Base-by-base conservation (phyloP, 2,797 vertebrate species). In the Triplophysa bombifrons region DNA sequence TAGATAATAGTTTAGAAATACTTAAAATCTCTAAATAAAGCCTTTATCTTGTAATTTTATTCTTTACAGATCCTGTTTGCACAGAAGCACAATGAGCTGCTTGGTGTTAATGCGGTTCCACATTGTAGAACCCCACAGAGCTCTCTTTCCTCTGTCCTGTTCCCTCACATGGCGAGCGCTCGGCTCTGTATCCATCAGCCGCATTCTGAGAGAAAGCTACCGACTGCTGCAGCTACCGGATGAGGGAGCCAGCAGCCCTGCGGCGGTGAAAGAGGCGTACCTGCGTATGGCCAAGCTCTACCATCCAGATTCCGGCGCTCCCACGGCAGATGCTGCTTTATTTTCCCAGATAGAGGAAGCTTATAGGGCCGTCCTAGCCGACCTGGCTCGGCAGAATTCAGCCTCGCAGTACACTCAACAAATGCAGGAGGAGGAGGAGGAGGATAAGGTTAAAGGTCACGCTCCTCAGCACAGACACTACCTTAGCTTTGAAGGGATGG, bases 381-480 rank as follows among this genome's bases (percentile, higher is more conserved):
- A 98, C 56, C 84, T 95, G 67, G 0, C 85, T 84, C 11, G 78
- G 58, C 5, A 85, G 85, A 68, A 61, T 20, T 61, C 80, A 10
- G 44, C 50, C 9, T 83, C 61, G 34, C 58, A 67, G 53, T 64
- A 81, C 10, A 55, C 72, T 25, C 71, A 51, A 44, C 77, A 51
- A 44, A 82, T 3, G 13, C 73, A 67, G 64, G 88, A 88, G 9
- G 91, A 89, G 0, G 93, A 96, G 0, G 93, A 96, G 2, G 94
- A 96, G 14, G 93, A 93, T 2, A 89, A 79, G 53, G 75, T 87
- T 38, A 93, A 92, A 80, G 80, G 87, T 1, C 88, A 90, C 8
- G 87, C 94, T 0, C 91, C 94, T 5, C 95, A 96, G 80, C 97
- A 99, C 77, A 92, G 98, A 20, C 96, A 98, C n/a, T 99, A 98